A percentile compares a stretch with the other conserved stretches of the same genome.
Conservation (phyloP, 2,888 invertebrate genomes). For the Fragum sueziense region DNA sequence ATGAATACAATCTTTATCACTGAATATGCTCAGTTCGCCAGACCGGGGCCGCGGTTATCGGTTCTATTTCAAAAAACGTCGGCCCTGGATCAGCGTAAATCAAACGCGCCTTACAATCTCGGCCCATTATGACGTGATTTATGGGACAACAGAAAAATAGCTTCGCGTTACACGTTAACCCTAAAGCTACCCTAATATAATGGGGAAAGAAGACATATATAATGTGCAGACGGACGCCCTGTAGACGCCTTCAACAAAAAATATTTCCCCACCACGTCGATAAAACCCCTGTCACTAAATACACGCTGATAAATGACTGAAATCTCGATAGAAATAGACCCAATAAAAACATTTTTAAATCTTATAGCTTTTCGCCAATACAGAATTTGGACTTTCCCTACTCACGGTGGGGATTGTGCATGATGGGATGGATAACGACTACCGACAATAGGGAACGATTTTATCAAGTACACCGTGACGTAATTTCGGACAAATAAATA, state of each 20-base stretch:
- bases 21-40: constrained; percentile 3
- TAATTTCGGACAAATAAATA: no score
- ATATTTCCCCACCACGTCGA: not conserved
- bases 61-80: constrained; percentile 15
- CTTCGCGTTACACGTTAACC: constrained; percentile 24
- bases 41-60: constrained; percentile 9
- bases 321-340: no score
- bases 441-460: no score
- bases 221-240: constrained; percentile 14
- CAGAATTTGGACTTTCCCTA: no score
- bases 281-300: not conserved
- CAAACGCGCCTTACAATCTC: constrained; percentile 1
- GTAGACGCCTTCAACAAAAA: constrained; percentile 1
- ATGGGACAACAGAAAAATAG: constrained; percentile 13
- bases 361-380: no score
- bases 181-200: constrained; percentile 9
- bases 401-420: no score
- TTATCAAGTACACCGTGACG: no score
- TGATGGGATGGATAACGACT: no score
- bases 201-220: constrained; percentile 12
- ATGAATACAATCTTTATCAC: constrained; percentile 16
- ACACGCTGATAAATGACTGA: not conserved
- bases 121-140: constrained; percentile 8
- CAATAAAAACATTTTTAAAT: no score
- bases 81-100: constrained; percentile 19